These are phyloP conservation scores for Epizoanthus stellaris DNA, from an alignment of 92 coral and sea anemone species.

Conservation along the genomic window DNA sequence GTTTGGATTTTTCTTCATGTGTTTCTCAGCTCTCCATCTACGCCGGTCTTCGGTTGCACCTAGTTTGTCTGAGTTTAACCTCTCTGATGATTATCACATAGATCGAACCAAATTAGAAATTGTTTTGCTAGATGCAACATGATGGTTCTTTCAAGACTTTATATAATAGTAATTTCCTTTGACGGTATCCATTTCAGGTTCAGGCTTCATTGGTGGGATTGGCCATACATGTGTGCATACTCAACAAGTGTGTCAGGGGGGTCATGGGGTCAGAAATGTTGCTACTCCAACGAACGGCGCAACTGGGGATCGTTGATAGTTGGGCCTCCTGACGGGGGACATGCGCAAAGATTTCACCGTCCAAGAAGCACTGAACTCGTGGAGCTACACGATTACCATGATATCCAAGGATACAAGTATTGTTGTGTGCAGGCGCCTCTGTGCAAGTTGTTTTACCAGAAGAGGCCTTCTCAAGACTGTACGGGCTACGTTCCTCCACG, in stretches of 20 bases:
- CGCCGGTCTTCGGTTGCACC: no score
- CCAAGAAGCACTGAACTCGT: not conserved
- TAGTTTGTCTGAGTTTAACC: no score
- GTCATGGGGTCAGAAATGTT: slow-evolving; percentile 46
- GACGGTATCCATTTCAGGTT: no score
- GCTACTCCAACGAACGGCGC: slow-evolving; percentile 37
- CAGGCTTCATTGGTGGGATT: no score
- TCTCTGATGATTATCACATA: no score
- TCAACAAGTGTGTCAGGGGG: not conserved
- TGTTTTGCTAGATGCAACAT: no score
- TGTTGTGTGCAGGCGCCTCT: slow-evolving; percentile 39
- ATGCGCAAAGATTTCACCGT: not conserved
- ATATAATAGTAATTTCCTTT: no score
- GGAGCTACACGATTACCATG: slow-evolving; percentile 7
- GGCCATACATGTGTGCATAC: slow-evolving; percentile 26
- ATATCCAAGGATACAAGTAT: slow-evolving; percentile 27
- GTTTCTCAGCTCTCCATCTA: no score
- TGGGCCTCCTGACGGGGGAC: slow-evolving; percentile 55
- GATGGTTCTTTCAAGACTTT: no score
- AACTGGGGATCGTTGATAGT: slow-evolving; percentile 40
- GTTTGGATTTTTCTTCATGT: no score
- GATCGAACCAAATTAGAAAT: no score
- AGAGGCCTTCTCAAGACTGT: slow-evolving; percentile 57
- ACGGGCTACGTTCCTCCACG: slow-evolving; percentile 44
- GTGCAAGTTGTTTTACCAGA: slow-evolving; percentile 45